Conservation (phyloP, 2,797 vertebrate species). For the Kryptolebias ocellatus region DNA sequence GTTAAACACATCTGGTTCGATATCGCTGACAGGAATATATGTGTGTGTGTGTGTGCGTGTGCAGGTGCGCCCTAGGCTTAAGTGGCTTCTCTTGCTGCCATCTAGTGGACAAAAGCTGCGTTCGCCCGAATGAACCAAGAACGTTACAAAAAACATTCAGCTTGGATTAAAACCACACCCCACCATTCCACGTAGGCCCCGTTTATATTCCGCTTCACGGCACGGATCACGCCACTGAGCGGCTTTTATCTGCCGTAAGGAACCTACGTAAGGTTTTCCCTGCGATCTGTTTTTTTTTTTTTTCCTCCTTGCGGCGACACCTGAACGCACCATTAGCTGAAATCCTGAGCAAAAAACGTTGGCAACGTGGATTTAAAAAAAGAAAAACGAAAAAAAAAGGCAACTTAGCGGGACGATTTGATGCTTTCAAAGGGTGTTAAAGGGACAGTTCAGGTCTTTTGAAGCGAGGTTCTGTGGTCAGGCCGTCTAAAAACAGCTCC, state of each 20-base stretch:
- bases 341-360: constrained; percentile 70
- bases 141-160: constrained; percentile 13
- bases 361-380: constrained; percentile 58
- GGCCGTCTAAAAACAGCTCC: too few relatives aligned
- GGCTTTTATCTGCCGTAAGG: too few relatives aligned
- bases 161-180: constrained; percentile 24
- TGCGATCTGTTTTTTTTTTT: neutral
- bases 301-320: constrained; percentile 44
- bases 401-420: constrained; percentile 55
- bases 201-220: too few relatives aligned
- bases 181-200: too few relatives aligned
- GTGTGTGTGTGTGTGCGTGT: neutral
- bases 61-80: constrained; percentile 1
- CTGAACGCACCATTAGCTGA: constrained; percentile 65
- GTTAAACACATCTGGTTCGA: constrained; percentile 4
- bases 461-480: too few relatives aligned
- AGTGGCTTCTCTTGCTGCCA: constrained; percentile 46
- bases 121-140: neutral
- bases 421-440: constrained; percentile 31
- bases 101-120: constrained; percentile 44
- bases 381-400: constrained; percentile 54
- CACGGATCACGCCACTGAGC: too few relatives aligned
- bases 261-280: too few relatives aligned
- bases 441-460: too few relatives aligned
- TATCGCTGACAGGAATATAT: constrained; percentile 10